Evolutionary conservation across 2,888 invertebrate species (phyloP).

Genomic region (Diplazon laetatorius): DNA sequence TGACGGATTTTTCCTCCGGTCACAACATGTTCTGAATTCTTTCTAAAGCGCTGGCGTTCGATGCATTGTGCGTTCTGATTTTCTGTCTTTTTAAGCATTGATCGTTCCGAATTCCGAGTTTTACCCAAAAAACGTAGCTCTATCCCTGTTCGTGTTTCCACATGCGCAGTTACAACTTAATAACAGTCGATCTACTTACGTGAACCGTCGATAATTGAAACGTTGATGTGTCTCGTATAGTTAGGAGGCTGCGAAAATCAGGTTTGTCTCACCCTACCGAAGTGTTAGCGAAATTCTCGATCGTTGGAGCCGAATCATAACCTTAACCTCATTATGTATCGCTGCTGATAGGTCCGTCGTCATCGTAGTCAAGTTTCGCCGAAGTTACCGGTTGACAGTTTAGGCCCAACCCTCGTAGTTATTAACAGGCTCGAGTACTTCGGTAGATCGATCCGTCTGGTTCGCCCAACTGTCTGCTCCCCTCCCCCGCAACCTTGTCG

Average conservation of each 20-base stretch:
- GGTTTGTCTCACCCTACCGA: slow-evolving; percentile 11
- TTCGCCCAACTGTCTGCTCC: neutral
- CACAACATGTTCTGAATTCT: too few species aligned
- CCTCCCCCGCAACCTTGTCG: slow-evolving; percentile 8
- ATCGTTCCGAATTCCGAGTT: too few species aligned
- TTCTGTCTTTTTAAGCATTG: too few species aligned
- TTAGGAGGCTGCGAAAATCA: slow-evolving; percentile 25
- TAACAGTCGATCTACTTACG: neutral
- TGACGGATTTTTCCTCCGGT: too few species aligned
- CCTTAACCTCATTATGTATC: slow-evolving; percentile 29
- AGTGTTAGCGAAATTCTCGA: slow-evolving; percentile 25
- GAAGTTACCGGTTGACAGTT: slow-evolving; percentile 25
- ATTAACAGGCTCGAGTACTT: slow-evolving; percentile 45
- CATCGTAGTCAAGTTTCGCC: slow-evolving; percentile 40
- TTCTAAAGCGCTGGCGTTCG: too few species aligned
- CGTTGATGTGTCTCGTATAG: slow-evolving; percentile 11
- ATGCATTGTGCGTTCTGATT: too few species aligned
- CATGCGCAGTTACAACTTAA: neutral
- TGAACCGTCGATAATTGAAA: neutral
- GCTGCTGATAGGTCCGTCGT: slow-evolving; percentile 29
- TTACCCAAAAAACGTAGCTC: neutral
- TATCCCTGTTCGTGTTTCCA: neutral
- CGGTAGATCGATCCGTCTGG: slow-evolving; percentile 41
- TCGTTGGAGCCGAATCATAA: slow-evolving; percentile 27
- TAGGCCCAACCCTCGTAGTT: neutral